Conservation (phyloP, 1,140 invertebrate species). For the Trachymyrmex cornetzi region DNA sequence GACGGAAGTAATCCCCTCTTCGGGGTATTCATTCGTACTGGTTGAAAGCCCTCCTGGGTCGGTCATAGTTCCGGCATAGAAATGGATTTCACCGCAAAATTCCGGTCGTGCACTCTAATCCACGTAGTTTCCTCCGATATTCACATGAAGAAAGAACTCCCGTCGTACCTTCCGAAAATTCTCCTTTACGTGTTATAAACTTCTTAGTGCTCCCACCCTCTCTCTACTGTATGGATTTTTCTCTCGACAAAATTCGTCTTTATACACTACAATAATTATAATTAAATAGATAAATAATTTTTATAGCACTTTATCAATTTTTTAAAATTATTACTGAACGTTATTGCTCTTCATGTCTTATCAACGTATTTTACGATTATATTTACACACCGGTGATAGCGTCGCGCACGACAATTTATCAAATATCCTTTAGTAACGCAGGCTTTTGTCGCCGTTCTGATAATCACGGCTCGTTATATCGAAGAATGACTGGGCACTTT, state of each 20-base stretch:
- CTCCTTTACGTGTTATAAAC: slow-evolving; percentile 65
- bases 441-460: slow-evolving; percentile 63
- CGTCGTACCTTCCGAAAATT: slow-evolving; percentile 8
- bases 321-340: background rate
- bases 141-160: slow-evolving; percentile 60
- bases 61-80: slow-evolving; percentile 72
- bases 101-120: slow-evolving; percentile 73
- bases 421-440: slow-evolving; percentile 61
- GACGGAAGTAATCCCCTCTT: slow-evolving; percentile 72
- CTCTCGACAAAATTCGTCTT: background rate
- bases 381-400: slow-evolving; percentile 1
- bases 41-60: slow-evolving; percentile 73
- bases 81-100: slow-evolving; percentile 75
- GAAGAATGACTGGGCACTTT: slow-evolving; percentile 68
- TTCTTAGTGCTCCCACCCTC: slow-evolving; percentile 22
- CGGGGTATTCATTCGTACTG: slow-evolving; percentile 71
- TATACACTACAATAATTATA: background rate
- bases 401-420: slow-evolving; percentile 47
- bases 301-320: background rate
- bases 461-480: slow-evolving; percentile 64
- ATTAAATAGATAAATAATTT: background rate
- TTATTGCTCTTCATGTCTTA: too few species aligned
- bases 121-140: slow-evolving; percentile 68
- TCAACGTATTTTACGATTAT: slow-evolving; percentile 21
- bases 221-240: slow-evolving; percentile 26